These are phyloP conservation scores for Sylvietta virens DNA, from an alignment of 2,113 vertebrate species.

Conservation along the genomic window DNA sequence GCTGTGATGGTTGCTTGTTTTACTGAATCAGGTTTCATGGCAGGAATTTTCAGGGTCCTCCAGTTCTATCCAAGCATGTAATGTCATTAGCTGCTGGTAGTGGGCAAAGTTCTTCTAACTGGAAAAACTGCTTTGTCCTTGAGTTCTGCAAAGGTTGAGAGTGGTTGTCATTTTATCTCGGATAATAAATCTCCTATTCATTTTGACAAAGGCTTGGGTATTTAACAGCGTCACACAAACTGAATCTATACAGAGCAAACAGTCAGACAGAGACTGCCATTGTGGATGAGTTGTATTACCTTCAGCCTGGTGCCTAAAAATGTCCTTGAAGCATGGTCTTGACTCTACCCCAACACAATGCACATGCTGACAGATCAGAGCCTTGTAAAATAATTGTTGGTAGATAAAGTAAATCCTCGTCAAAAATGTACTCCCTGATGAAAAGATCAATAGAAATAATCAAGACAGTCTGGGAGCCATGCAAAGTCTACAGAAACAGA, in stretches of 20 bases:
- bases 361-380: background rate
- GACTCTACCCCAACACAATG: background rate
- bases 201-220: constrained; percentile 18
- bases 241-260: constrained; percentile 25
- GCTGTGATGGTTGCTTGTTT: background rate
- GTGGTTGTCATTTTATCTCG: background rate
- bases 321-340: background rate
- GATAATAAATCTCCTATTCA: constrained; percentile 36
- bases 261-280: constrained; percentile 42
- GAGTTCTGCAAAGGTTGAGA: constrained; percentile 12
- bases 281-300: background rate
- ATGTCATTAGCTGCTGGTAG: background rate
- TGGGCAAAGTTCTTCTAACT: background rate
- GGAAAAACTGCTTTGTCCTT: constrained; percentile 36
- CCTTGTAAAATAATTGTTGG: background rate
- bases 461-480: background rate
- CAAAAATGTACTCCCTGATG: background rate
- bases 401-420: background rate
- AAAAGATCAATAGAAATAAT: background rate
- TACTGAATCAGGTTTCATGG: background rate
- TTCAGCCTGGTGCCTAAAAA: background rate
- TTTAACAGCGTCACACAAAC: constrained; percentile 25
- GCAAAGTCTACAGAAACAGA: background rate
- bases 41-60: background rate
- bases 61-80: background rate